phyloP scores from a whole-genome alignment of 1,140 invertebrate genomes.

The Drosophila sp. region DNA sequence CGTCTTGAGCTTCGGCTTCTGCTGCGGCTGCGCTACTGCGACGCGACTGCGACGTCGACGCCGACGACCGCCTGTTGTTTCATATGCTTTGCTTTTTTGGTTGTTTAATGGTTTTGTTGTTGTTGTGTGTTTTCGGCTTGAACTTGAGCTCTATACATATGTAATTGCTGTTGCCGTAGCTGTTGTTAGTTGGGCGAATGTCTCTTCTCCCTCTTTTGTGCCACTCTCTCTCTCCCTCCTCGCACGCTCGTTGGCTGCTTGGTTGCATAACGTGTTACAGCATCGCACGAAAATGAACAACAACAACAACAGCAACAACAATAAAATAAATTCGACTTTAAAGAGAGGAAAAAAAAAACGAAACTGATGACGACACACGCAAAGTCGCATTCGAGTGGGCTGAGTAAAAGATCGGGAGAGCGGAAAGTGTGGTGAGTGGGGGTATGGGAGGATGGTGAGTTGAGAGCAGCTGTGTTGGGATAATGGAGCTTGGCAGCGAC shows the following conservation, averaged over 20 bases:
- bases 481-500: slow-evolving; percentile 25
- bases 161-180: slow-evolving; percentile 66
- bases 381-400: slow-evolving; percentile 38
- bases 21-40: slow-evolving; percentile 11
- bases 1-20: slow-evolving; percentile 10
- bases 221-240: slow-evolving; percentile 45
- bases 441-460: slow-evolving; percentile 8
- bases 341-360: slow-evolving; percentile 46
- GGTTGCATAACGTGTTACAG: slow-evolving; percentile 82
- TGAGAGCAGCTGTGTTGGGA: slow-evolving; percentile 33
- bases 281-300: slow-evolving; percentile 75
- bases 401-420: slow-evolving; percentile 4
- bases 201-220: slow-evolving; percentile 47
- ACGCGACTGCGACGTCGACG: slow-evolving; percentile 3
- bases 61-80: slow-evolving; percentile 30
- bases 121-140: too few relatives aligned
- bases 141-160: slow-evolving; percentile 85
- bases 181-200: slow-evolving; percentile 36
- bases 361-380: slow-evolving; percentile 76
- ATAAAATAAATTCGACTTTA: slow-evolving; percentile 19
- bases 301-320: slow-evolving; percentile 52
- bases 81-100: slow-evolving; percentile 25
- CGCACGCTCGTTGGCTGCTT: slow-evolving; percentile 37
- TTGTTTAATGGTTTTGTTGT: slow-evolving; percentile 45
- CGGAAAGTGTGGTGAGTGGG: not conserved